These are phyloP conservation scores for Orgyia antiqua DNA, from an alignment of 2,888 invertebrate species.

Conservation along the genomic window DNA sequence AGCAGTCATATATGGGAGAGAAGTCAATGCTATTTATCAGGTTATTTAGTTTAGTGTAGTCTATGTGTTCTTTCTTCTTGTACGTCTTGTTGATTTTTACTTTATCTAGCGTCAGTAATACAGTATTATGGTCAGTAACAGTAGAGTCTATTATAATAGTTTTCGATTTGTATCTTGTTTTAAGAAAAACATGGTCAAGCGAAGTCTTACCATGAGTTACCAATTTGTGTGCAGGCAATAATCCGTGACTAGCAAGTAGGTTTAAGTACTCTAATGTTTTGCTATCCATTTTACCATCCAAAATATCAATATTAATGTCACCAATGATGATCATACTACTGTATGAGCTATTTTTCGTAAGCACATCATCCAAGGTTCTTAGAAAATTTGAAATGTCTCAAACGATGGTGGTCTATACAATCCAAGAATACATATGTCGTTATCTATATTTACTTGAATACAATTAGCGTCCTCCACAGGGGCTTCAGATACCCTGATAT, in stretches of 20 bases:
- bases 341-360: not conserved
- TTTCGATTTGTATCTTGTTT: not conserved
- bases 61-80: no score
- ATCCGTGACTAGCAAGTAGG: not conserved
- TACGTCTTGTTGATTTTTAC: no score
- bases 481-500: not conserved
- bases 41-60: no score
- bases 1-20: no score
- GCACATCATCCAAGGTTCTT: not conserved
- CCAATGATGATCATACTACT: not conserved
- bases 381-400: not conserved
- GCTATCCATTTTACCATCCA: not conserved
- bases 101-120: not conserved
- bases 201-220: constrained; percentile 1
- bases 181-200: constrained; percentile 1
- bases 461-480: not conserved
- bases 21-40: no score
- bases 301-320: not conserved
- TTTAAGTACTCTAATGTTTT: not conserved
- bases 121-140: not conserved
- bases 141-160: not conserved
- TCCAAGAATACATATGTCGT: not conserved
- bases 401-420: not conserved
- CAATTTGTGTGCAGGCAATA: not conserved
- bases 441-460: not conserved